Evolutionary conservation across 2,888 invertebrate species (phyloP).

Genomic region (Palloptera scutellata): DNA sequence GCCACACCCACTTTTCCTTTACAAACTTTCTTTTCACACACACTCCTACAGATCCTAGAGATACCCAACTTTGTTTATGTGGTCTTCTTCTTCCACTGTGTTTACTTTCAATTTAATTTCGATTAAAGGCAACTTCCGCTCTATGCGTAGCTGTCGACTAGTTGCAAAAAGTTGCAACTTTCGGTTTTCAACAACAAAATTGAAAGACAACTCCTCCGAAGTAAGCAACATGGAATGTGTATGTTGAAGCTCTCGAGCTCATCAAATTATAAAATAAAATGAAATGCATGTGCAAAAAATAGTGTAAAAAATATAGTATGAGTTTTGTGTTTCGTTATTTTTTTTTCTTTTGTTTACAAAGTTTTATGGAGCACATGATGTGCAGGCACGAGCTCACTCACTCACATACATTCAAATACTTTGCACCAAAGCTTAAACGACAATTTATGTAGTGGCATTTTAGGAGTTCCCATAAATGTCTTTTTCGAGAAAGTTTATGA

Average conservation of each 20-base stretch:
- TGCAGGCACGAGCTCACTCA: neutral
- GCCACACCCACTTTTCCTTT: too few relatives aligned
- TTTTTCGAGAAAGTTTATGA: too few relatives aligned
- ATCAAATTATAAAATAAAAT: conserved; percentile 20
- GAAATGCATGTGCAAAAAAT: conserved; percentile 23
- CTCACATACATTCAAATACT: too few relatives aligned
- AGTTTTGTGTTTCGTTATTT: neutral
- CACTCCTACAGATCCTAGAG: too few relatives aligned
- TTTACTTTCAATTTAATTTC: conserved; percentile 31
- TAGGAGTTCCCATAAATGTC: too few relatives aligned
- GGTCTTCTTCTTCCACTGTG: conserved; percentile 1
- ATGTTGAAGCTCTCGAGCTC: too few relatives aligned
- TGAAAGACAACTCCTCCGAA: neutral
- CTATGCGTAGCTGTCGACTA: neutral
- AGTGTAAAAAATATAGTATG: neutral
- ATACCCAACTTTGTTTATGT: too few relatives aligned
- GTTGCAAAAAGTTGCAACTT: neutral
- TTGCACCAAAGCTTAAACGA: too few relatives aligned
- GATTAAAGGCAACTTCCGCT: conserved; percentile 29
- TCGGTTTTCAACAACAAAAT: neutral
- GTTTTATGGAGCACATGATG: conserved; percentile 33
- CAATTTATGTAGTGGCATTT: too few relatives aligned
- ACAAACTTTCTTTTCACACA: too few relatives aligned
- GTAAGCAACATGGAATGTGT: too few relatives aligned
- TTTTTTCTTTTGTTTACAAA: conserved; percentile 7